Conservation (phyloP, 2,888 invertebrate genomes). For the Leptinotarsa juncta region DNA sequence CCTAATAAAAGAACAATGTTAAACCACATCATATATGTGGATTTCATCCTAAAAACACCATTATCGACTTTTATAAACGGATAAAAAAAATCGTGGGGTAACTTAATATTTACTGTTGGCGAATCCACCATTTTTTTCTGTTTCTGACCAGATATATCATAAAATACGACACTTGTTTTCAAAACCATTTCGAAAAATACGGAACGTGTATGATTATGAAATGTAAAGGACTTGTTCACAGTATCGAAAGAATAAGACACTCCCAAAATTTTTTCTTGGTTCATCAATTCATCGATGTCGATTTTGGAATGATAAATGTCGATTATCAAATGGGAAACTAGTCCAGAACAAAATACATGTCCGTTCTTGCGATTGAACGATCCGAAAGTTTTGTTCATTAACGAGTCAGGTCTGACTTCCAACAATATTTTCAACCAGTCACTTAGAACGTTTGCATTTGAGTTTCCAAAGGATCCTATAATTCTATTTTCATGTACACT, state of each 20-base stretch:
- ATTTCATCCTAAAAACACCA: constrained; percentile 21
- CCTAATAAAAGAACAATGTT: constrained; percentile 21
- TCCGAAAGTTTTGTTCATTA: constrained; percentile 54
- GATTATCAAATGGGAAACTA: constrained; percentile 61
- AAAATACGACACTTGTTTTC: constrained; percentile 57
- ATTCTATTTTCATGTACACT: constrained; percentile 56
- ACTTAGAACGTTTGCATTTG: constrained; percentile 60
- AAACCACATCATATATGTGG: constrained; percentile 7
- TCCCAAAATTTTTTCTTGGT: constrained; percentile 62
- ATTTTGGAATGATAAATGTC: constrained; percentile 67
- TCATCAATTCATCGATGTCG: constrained; percentile 54
- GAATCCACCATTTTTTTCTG: constrained; percentile 67
- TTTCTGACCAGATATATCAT: constrained; percentile 68
- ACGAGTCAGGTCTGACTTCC: constrained; percentile 57
- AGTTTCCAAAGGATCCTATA: constrained; percentile 68
- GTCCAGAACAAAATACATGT: constrained; percentile 60
- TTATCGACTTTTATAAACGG: constrained; percentile 66
- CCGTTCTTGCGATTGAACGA: constrained; percentile 58
- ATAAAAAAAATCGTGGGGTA: constrained; percentile 75
- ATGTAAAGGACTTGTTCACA: constrained; percentile 44
- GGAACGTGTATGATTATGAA: constrained; percentile 34
- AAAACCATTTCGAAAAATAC: constrained; percentile 49
- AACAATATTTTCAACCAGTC: constrained; percentile 69
- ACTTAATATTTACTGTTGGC: constrained; percentile 69
- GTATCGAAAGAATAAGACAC: constrained; percentile 52